Evolutionary conservation across 2,113 vertebrate genomes (phyloP), one percentile per base, ranked within the genome.

Genomic region (Leptodactylus fuscus): DNA sequence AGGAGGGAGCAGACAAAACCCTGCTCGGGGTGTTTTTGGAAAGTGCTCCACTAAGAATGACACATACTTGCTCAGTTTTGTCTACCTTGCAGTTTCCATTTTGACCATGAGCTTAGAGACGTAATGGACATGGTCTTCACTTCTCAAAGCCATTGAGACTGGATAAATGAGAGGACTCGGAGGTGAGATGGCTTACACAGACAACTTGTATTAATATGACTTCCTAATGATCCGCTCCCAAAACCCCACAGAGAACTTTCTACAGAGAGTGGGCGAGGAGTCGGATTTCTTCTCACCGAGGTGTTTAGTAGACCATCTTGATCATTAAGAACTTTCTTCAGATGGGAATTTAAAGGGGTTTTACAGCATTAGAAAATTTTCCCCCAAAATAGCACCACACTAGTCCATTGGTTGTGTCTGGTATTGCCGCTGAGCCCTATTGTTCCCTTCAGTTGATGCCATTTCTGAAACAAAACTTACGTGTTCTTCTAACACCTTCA

Each of bases 1-100:
- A 82, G 65, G 1, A 78, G 36, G 18, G 44, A 16, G 48, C 55
- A 36, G 77, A 71, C 88, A 90, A 89, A 82, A 58, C 51, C 46
- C n/a, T 13, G 20, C 65, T 81, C 34, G 44, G 22, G 24, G 58
- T 75, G 73, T 81, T 46, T 24, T 60, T 78, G 29, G 49, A 24
- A 80, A 58, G 65, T 58, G 71, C 84, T 85, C 29, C 2, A 29
- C 10, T 6, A 41, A 87, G 67, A 87, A 86, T 81, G 81, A 83
- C 41, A 82, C 46, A 15, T 11, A 18, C 9, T 16, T 11, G 46
- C 70, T 9, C 1, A 34, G 27, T 74, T 51, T 77, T 79, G 87
- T 32, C 27, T 70, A 0, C 34, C 46, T 60, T n/a, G 3, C 41
- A 53, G 20, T 18, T 12, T 88, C 88, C 32, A 29, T 69, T 85